A percentile compares a stretch with the other conserved stretches of the same genome.
phyloP scores from a whole-genome alignment of 2,113 vertebrate species.

The Oncorhynchus tshawytscha region DNA sequence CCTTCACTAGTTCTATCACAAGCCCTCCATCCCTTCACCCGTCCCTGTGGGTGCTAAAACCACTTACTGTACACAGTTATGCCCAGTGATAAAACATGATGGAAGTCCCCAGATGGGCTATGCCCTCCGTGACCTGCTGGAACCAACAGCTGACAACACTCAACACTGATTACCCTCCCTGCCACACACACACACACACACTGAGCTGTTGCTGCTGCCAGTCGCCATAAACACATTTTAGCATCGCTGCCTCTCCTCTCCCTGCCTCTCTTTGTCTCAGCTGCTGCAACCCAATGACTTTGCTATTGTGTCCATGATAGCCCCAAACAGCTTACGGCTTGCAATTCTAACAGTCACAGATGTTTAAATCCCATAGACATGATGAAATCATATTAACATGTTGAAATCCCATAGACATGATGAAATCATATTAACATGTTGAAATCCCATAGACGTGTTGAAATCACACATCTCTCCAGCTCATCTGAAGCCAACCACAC shows the following conservation, averaged over 20 bases:
- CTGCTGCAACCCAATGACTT: constrained; percentile 25
- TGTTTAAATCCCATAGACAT: background rate
- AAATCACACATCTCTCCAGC: background rate
- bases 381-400: too few species aligned
- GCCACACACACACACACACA: constrained; percentile 9
- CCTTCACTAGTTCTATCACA: too few species aligned
- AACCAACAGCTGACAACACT: constrained; percentile 59
- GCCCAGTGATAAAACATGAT: constrained; percentile 48
- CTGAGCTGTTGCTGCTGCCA: constrained; percentile 29
- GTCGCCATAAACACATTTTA: constrained; percentile 33
- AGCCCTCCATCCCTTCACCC: too few species aligned
- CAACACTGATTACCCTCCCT: constrained; percentile 57
- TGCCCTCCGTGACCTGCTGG: constrained; percentile 48
- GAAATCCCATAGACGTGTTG: too few species aligned
- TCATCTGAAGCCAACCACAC: constrained; percentile 3
- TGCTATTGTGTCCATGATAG: constrained; percentile 44
- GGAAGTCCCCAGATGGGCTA: constrained; percentile 48
- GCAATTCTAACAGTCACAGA: constrained; percentile 6
- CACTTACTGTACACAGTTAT: background rate
- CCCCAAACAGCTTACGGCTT: constrained; percentile 32
- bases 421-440: too few species aligned
- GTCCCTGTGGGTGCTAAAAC: background rate
- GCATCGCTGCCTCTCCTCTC: constrained; percentile 9
- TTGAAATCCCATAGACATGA: too few species aligned
- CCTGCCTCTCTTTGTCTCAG: background rate